These are phyloP conservation scores for Corythoichthys intestinalis DNA, from an alignment of 2,113 vertebrate genomes.

Conservation along the genomic window DNA sequence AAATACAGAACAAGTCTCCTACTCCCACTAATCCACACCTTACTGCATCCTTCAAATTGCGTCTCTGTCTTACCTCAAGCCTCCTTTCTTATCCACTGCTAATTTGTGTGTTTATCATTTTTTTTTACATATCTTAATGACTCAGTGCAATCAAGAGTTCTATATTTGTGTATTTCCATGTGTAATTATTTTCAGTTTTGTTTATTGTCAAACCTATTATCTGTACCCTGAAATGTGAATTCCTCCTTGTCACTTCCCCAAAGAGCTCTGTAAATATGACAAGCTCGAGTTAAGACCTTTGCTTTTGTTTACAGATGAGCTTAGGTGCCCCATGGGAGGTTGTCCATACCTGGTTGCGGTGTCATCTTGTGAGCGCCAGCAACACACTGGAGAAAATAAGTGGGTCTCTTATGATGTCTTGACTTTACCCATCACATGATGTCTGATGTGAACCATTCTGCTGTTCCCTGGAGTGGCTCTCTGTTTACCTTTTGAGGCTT, in stretches of 20 bases:
- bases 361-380: constrained; percentile 12
- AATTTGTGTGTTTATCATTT: constrained; percentile 45
- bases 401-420: constrained; percentile 18
- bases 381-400: constrained; percentile 24
- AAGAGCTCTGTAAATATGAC: constrained; percentile 41
- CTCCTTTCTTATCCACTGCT: constrained; percentile 27
- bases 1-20: not conserved
- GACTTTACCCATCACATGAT: constrained; percentile 26
- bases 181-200: constrained; percentile 10
- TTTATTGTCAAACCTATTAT: constrained; percentile 32
- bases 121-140: constrained; percentile 63
- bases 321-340: constrained; percentile 22
- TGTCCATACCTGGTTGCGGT: constrained; percentile 24
- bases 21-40: constrained; percentile 11
- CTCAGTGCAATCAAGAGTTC: constrained; percentile 35
- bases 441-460: constrained; percentile 38
- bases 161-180: constrained; percentile 36
- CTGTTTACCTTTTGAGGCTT: constrained; percentile 55
- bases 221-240: constrained; percentile 11
- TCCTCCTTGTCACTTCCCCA: constrained; percentile 27
- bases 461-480: constrained; percentile 28
- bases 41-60: constrained; percentile 22
- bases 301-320: constrained; percentile 47
- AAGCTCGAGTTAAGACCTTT: constrained; percentile 51
- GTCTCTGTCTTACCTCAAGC: constrained; percentile 21